phyloP scores from a whole-genome alignment of 2,888 invertebrate genomes.

The Odontothrips loti region DNA sequence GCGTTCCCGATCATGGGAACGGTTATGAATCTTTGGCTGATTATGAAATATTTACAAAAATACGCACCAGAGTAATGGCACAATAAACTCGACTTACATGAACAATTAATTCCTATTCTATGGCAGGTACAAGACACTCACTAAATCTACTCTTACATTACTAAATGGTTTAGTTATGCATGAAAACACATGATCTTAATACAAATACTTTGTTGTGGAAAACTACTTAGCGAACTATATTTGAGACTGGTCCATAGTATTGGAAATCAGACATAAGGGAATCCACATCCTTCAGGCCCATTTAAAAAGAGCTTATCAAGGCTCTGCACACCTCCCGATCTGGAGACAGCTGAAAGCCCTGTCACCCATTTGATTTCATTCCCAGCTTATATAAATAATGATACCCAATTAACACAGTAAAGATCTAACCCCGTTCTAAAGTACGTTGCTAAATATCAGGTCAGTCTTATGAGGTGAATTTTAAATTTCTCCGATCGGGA shows the following conservation, averaged over 20 bases:
- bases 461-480: constrained; percentile 3
- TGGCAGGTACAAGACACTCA: constrained; percentile 20
- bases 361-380: background rate
- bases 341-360: background rate
- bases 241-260: background rate
- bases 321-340: background rate
- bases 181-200: background rate
- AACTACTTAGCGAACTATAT: background rate
- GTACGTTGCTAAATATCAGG: background rate
- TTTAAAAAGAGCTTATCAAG: background rate
- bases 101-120: background rate
- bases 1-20: background rate
- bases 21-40: constrained; percentile 1
- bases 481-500: background rate
- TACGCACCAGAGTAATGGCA: background rate
- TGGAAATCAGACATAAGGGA: background rate
- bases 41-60: background rate
- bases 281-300: background rate
- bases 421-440: background rate
- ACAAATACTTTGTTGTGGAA: background rate
- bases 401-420: background rate
- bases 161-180: background rate
- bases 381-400: background rate
- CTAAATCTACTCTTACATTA: background rate
- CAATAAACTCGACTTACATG: background rate